Evolutionary conservation across 2,113 vertebrate species (phyloP).

Genomic region (Xenotilapia flavipinnis): DNA sequence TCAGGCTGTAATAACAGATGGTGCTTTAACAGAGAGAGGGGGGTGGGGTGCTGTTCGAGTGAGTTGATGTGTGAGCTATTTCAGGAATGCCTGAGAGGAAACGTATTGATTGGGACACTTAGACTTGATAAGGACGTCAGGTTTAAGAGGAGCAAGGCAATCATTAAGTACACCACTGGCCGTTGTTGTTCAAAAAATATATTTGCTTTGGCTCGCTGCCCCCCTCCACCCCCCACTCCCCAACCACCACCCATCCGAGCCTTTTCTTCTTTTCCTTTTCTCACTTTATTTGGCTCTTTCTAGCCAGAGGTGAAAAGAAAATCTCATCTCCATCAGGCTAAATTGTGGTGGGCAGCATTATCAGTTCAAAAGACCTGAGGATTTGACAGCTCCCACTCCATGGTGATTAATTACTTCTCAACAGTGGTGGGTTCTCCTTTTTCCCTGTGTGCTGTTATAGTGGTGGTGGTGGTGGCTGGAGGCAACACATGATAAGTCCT

Average conservation of each 20-base stretch:
- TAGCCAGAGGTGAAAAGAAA: constrained; percentile 85
- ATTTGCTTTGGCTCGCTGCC: constrained; percentile 22
- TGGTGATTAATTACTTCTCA: constrained; percentile 99
- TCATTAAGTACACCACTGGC: constrained; percentile 78
- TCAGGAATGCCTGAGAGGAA: constrained; percentile 64
- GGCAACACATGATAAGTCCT: constrained; percentile 90
- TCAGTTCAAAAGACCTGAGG: constrained; percentile 92
- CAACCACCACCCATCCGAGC: neutral
- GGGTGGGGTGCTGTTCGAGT: neutral
- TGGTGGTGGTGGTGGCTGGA: constrained; percentile 80
- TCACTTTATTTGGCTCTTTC: constrained; percentile 65
- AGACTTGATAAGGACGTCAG: constrained; percentile 72
- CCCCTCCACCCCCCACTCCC: neutral
- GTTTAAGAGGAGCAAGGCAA: constrained; percentile 78
- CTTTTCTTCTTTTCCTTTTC: neutral
- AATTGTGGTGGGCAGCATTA: constrained; percentile 97
- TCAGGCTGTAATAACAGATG: constrained; percentile 50
- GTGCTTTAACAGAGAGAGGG: neutral
- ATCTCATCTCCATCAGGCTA: constrained; percentile 97
- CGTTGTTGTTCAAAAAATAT: constrained; percentile 76
- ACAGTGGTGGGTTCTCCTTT: constrained; percentile 87
- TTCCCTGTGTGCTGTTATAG: constrained; percentile 66
- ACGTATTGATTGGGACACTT: constrained; percentile 71
- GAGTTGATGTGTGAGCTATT: constrained; percentile 51
- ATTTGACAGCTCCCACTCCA: constrained; percentile 95